Percentiles rank a stretch among this genome's conserved stretches.
Conservation (phyloP, 2,888 invertebrate species). For the Pomacea canaliculata region DNA sequence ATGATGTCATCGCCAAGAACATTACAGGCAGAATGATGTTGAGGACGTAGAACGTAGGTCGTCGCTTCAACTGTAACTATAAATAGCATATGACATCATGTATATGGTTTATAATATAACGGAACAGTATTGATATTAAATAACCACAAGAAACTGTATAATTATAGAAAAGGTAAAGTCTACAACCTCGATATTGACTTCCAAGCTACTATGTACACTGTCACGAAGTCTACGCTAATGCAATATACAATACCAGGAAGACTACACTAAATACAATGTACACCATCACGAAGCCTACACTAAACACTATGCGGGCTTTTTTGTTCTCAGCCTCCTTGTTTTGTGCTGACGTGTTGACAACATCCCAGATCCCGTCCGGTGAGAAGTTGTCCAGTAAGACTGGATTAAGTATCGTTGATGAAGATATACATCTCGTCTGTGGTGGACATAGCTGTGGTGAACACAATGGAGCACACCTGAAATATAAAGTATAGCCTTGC, state of each 20-base stretch:
- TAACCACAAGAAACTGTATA: neutral
- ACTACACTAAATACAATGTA: too few species aligned
- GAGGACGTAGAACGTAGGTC: constrained; percentile 30
- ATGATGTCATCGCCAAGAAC: constrained; percentile 27
- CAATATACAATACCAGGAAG: too few species aligned
- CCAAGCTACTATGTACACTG: too few species aligned
- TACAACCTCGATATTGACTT: too few species aligned
- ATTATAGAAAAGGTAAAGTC: neutral
- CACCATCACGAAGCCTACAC: neutral
- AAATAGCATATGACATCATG: too few species aligned
- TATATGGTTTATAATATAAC: too few species aligned
- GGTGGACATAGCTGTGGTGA: constrained; percentile 13
- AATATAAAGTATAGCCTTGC: neutral
- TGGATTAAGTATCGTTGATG: neutral
- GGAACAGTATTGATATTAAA: too few species aligned
- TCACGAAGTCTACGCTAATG: neutral
- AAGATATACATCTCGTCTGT: constrained; percentile 8
- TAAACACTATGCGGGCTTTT: constrained; percentile 19
- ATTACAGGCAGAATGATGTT: constrained; percentile 32
- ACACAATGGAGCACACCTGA: constrained; percentile 19
- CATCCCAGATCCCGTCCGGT: constrained; percentile 32
- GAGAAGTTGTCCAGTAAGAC: constrained; percentile 14
- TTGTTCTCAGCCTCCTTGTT: constrained; percentile 10
- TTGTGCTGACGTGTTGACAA: constrained; percentile 16
- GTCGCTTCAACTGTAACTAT: constrained; percentile 25